Conservation (phyloP, 2,888 invertebrate species). For the Himalopsyche tibetana region DNA sequence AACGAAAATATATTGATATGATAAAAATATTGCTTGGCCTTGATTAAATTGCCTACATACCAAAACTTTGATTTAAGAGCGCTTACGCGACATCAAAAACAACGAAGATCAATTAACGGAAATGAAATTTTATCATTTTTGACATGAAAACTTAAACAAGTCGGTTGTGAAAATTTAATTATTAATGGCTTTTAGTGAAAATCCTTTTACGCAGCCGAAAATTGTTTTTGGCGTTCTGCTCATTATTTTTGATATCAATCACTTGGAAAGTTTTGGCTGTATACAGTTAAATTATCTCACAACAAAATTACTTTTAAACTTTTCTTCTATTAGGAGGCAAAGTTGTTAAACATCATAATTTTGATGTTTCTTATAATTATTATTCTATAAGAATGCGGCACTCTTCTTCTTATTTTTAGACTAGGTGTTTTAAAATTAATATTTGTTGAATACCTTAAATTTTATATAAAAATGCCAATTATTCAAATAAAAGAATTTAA, state of each 20-base stretch:
- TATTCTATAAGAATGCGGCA: not conserved
- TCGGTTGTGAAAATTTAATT: slow-evolving; percentile 58
- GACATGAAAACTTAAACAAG: slow-evolving; percentile 52
- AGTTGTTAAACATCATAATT: slow-evolving; percentile 18
- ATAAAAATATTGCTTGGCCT: not conserved
- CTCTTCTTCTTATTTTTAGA: no score
- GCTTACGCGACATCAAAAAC: slow-evolving; percentile 14
- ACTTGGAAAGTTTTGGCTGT: slow-evolving; percentile 24
- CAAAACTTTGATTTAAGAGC: not conserved
- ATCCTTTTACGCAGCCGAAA: slow-evolving; percentile 18
- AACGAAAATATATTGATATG: not conserved
- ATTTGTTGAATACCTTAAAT: no score
- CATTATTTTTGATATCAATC: slow-evolving; percentile 40
- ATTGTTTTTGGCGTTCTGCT: slow-evolving; percentile 41
- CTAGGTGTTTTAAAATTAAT: no score
- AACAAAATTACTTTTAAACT: slow-evolving; percentile 32
- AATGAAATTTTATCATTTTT: slow-evolving; percentile 34
- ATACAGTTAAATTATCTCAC: slow-evolving; percentile 40
- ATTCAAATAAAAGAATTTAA: no score
- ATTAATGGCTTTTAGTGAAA: slow-evolving; percentile 51
- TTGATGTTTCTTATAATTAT: slow-evolving; percentile 22
- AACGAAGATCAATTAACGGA: slow-evolving; percentile 25
- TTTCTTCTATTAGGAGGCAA: not conserved
- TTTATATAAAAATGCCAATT: no score
- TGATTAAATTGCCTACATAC: not conserved